Percentiles rank a stretch among this genome's conserved stretches.
phyloP scores from a whole-genome alignment of 2,888 invertebrate species.

The Drosophila paramelanica region DNA sequence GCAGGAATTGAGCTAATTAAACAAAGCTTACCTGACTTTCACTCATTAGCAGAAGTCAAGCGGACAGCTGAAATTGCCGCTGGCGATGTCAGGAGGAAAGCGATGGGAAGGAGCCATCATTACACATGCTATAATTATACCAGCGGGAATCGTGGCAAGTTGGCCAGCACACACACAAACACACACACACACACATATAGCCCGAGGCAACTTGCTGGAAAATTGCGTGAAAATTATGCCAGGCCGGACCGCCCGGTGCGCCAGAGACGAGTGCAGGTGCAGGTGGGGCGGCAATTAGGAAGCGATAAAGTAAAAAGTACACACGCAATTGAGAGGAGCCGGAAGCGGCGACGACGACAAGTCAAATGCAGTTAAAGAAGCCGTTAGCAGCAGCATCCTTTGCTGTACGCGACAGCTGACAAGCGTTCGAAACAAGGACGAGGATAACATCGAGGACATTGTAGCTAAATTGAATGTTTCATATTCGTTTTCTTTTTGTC shows the following conservation, averaged over 20 bases:
- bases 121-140: slow-evolving; percentile 70
- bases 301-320: slow-evolving; percentile 70
- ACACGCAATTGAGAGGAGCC: slow-evolving; percentile 37
- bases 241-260: slow-evolving; percentile 41
- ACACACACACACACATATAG: slow-evolving; percentile 4
- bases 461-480: slow-evolving; percentile 69
- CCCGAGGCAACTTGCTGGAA: slow-evolving; percentile 30
- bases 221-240: slow-evolving; percentile 60
- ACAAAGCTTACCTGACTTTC: slow-evolving; percentile 65
- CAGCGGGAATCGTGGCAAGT: slow-evolving; percentile 73
- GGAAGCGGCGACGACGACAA: slow-evolving; percentile 36
- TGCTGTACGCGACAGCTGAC: slow-evolving; percentile 72
- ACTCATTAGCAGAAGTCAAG: slow-evolving; percentile 52
- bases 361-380: slow-evolving; percentile 59
- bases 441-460: slow-evolving; percentile 47
- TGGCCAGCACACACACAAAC: slow-evolving; percentile 32
- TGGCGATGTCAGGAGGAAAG: slow-evolving; percentile 55
- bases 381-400: slow-evolving; percentile 39
- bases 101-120: slow-evolving; percentile 21
- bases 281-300: slow-evolving; percentile 68
- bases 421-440: slow-evolving; percentile 26
- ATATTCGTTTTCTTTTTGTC: slow-evolving; percentile 39
- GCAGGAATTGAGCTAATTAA: slow-evolving; percentile 63
- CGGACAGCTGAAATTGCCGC: slow-evolving; percentile 47
- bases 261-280: slow-evolving; percentile 28